phyloP scores from a whole-genome alignment of 2,888 invertebrate species.

The Pediacus dermestoides region DNA sequence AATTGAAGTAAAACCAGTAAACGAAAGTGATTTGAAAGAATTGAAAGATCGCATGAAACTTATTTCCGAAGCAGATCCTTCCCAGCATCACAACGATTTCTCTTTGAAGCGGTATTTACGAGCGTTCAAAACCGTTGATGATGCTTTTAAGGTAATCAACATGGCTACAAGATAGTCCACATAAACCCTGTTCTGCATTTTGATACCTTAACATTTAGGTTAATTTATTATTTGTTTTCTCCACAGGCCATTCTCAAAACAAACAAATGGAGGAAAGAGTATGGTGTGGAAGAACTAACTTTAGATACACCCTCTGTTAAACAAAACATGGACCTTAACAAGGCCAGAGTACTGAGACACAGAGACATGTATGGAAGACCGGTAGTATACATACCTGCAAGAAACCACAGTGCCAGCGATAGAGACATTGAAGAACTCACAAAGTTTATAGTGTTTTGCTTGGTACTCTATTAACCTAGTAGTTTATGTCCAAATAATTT shows the following conservation, averaged over 20 bases:
- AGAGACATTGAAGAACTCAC: constrained; percentile 74
- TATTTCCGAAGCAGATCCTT: constrained; percentile 68
- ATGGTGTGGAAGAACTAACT: constrained; percentile 61
- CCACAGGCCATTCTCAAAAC: constrained; percentile 71
- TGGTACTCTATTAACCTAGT: constrained; percentile 51
- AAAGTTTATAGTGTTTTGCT: constrained; percentile 72
- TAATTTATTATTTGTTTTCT: constrained; percentile 6
- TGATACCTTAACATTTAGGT: constrained; percentile 3
- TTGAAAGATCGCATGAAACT: constrained; percentile 69
- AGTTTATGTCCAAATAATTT: background rate
- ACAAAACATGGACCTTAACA: constrained; percentile 57
- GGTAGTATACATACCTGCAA: constrained; percentile 74
- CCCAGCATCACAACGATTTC: constrained; percentile 72
- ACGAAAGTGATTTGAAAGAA: constrained; percentile 62
- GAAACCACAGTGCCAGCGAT: constrained; percentile 68
- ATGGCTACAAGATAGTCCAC: background rate
- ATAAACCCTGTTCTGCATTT: too few species aligned
- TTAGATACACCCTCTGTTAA: constrained; percentile 55
- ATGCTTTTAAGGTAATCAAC: constrained; percentile 65
- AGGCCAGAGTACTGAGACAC: constrained; percentile 67
- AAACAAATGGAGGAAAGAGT: constrained; percentile 74
- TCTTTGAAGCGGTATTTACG: constrained; percentile 67
- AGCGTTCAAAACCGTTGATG: constrained; percentile 71
- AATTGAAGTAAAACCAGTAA: constrained; percentile 51
- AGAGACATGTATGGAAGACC: constrained; percentile 71